Evolutionary conservation across 1,140 invertebrate genomes (phyloP).

Genomic region (Hypothenemus hampei): DNA sequence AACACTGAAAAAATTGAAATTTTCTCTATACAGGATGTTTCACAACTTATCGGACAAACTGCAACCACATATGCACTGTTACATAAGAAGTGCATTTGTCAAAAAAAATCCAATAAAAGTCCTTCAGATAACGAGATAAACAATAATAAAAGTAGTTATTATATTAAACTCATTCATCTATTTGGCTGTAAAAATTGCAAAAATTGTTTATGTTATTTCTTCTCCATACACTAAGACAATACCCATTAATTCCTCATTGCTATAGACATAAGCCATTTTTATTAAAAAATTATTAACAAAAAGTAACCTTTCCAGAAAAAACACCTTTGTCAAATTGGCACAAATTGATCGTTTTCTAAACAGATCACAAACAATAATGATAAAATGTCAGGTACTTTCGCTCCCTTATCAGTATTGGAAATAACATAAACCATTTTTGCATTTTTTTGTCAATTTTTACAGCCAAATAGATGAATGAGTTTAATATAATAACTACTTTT

Average conservation of each 20-base stretch:
- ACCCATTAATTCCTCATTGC: too few species aligned
- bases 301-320: too few species aligned
- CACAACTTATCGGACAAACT: not conserved
- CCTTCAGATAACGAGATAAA: too few species aligned
- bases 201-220: not conserved
- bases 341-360: constrained; percentile 7
- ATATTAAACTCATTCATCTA: not conserved
- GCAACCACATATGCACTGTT: constrained; percentile 1
- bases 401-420: not conserved
- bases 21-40: too few species aligned
- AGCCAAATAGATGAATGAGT: not conserved
- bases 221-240: too few species aligned
- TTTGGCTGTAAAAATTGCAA: not conserved
- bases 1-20: too few species aligned
- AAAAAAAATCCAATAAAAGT: not conserved
- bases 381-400: not conserved
- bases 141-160: not conserved
- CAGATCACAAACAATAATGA: constrained; percentile 1
- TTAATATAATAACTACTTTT: not conserved
- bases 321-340: constrained; percentile 1
- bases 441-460: not conserved
- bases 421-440: not conserved
- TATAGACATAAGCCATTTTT: too few species aligned
- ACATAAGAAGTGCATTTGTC: not conserved
- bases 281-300: too few species aligned